A percentile compares a stretch with the other conserved stretches of the same genome.
phyloP scores from a whole-genome alignment of 2,797 vertebrate species.

The Microchirus variegatus region DNA sequence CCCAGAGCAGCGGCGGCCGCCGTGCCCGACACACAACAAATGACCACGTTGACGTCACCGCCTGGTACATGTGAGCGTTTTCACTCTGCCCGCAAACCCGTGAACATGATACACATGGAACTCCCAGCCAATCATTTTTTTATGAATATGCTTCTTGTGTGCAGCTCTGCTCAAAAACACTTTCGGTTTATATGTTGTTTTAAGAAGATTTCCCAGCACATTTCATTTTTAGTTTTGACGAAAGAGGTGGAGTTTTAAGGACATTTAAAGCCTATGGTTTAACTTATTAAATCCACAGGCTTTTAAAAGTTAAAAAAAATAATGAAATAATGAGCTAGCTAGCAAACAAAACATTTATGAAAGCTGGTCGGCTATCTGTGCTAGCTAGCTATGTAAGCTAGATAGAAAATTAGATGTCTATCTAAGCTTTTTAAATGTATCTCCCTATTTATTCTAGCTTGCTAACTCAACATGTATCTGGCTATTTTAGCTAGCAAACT shows the following conservation, averaged over 20 bases:
- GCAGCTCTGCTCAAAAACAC: conserved; percentile 69
- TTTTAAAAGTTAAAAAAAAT: too few species aligned
- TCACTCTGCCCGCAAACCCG: conserved; percentile 58
- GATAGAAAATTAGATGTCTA: too few species aligned
- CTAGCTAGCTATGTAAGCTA: too few species aligned
- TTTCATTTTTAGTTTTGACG: conserved; percentile 18
- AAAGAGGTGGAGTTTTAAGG: conserved; percentile 23
- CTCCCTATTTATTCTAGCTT: too few species aligned
- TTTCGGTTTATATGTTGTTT: conserved; percentile 55
- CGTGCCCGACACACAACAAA: conserved; percentile 32
- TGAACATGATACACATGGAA: conserved; percentile 58
- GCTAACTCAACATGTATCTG: too few species aligned
- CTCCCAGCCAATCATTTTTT: conserved; percentile 56
- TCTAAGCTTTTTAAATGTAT: too few species aligned
- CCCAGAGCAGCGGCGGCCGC: conserved; percentile 10
- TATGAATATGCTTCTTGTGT: conserved; percentile 80
- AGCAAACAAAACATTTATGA: too few species aligned
- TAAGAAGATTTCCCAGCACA: conserved; percentile 38
- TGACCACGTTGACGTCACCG: conserved; percentile 25
- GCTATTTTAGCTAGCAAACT: too few species aligned
- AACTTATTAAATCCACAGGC: too few species aligned
- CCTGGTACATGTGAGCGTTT: conserved; percentile 39
- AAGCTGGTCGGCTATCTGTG: too few species aligned
- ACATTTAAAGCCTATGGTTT: conserved; percentile 9
- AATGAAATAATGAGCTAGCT: too few species aligned